Evolutionary conservation across 92 coral and sea anemone genomes (phyloP).

Genomic region (Zoanthus sociatus): DNA sequence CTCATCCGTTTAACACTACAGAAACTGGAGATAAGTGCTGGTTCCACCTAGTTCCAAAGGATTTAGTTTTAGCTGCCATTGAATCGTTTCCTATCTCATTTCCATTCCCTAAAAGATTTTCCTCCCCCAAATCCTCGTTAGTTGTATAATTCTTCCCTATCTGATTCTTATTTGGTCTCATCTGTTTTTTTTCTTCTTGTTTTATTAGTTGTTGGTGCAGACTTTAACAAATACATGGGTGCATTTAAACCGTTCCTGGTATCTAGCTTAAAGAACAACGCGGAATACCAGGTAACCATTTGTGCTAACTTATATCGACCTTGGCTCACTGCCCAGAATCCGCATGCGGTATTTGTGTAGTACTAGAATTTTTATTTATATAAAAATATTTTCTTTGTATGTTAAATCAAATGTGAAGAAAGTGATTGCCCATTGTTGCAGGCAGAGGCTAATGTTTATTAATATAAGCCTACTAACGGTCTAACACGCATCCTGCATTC

Average conservation of each 20-base stretch:
- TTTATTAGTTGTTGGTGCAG: slow-evolving; percentile 77
- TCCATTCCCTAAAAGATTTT: background rate
- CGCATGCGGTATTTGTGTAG: background rate
- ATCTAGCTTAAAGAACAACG: slow-evolving; percentile 76
- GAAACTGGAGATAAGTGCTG: too few species aligned
- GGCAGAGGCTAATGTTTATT: too few species aligned
- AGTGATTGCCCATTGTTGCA: too few species aligned
- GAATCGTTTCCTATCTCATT: background rate
- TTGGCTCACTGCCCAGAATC: background rate
- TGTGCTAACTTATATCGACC: background rate
- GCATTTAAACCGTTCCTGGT: slow-evolving; percentile 88
- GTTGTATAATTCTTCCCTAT: background rate
- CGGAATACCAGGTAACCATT: slow-evolving; percentile 89
- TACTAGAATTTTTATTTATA: too few species aligned
- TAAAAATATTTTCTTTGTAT: too few species aligned
- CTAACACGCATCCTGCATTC: too few species aligned
- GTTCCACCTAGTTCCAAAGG: background rate
- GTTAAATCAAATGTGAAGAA: too few species aligned
- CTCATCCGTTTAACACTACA: too few species aligned
- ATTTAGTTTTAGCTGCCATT: background rate
- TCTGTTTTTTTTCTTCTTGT: background rate
- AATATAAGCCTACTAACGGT: too few species aligned
- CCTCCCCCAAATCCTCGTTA: background rate
- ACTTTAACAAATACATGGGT: slow-evolving; percentile 85
- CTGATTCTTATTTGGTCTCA: background rate